Evolutionary conservation across 2,113 vertebrate species (phyloP).

Genomic region (Pseudorhombus dupliciocellatus): DNA sequence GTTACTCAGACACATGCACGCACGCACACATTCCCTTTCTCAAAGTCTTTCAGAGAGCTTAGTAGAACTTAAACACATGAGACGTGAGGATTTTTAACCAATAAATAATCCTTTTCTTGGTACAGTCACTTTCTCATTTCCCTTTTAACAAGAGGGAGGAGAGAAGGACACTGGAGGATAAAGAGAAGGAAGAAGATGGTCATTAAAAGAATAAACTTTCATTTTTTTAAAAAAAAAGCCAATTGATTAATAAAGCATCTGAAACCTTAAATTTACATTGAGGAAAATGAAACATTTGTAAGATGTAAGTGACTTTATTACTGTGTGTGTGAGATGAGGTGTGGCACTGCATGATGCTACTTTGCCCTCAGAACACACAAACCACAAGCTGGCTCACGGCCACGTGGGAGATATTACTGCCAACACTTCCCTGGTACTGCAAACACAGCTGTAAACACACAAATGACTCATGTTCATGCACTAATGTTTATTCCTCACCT

Average conservation of each 20-base stretch:
- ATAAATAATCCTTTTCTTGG: slow-evolving; percentile 65
- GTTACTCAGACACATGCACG: background rate
- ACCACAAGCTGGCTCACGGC: background rate
- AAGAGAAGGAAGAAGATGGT: background rate
- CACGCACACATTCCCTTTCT: slow-evolving; percentile 13
- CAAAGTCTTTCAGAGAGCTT: slow-evolving; percentile 46
- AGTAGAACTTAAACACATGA: slow-evolving; percentile 65
- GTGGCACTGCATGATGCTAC: too few species aligned
- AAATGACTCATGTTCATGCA: slow-evolving; percentile 11
- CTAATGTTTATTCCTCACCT: background rate
- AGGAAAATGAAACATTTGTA: too few species aligned
- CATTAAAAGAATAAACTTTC: background rate
- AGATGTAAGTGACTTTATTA: too few species aligned
- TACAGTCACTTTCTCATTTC: slow-evolving; percentile 31
- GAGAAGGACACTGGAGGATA: slow-evolving; percentile 19
- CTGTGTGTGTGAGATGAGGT: too few species aligned
- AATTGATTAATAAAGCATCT: background rate
- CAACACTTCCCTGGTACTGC: too few species aligned
- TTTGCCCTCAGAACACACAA: too few species aligned
- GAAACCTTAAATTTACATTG: too few species aligned
- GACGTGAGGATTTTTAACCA: slow-evolving; percentile 63
- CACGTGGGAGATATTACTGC: too few species aligned
- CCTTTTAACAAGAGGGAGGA: background rate
- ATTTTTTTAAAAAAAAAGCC: background rate
- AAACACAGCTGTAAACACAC: too few species aligned